These are phyloP conservation scores for Acanthosepion lycidas DNA, from an alignment of 2,888 invertebrate species.

Conservation along the genomic window DNA sequence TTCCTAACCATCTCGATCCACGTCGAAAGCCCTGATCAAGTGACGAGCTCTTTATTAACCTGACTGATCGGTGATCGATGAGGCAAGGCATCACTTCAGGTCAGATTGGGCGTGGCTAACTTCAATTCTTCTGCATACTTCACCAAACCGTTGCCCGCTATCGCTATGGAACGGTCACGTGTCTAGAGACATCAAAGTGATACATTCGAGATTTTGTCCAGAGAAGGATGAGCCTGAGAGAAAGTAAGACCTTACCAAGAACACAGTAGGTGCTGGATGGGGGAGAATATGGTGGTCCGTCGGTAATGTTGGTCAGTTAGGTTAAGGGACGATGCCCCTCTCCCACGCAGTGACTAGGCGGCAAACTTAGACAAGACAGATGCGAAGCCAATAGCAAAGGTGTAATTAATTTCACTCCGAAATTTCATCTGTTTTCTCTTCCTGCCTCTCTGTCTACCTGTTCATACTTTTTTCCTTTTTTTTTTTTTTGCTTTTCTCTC, in stretches of 20 bases:
- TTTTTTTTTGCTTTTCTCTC: not conserved
- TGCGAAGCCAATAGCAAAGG: not conserved
- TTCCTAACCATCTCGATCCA: not conserved
- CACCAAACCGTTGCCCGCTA: too few species aligned
- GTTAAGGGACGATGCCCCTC: not conserved
- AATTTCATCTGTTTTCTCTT: not conserved
- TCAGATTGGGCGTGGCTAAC: not conserved
- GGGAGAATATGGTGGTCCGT: too few species aligned
- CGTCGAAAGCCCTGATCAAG: not conserved
- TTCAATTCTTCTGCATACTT: not conserved
- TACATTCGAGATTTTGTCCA: not conserved
- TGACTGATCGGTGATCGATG: not conserved
- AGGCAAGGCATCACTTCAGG: not conserved
- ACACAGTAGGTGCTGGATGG: too few species aligned
- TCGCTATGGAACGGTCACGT: not conserved
- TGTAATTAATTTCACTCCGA: not conserved
- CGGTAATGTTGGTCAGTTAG: not conserved
- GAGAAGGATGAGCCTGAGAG: not conserved
- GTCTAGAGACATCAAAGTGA: not conserved
- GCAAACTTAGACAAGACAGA: slow-evolving; percentile 17
- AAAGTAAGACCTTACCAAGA: too few species aligned
- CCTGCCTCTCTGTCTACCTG: not conserved
- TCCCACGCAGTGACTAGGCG: not conserved
- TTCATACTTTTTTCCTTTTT: not conserved
- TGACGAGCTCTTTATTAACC: slow-evolving; percentile 21